Conservation (phyloP, 2,113 vertebrate genomes). For the Chrysemys picta region DNA sequence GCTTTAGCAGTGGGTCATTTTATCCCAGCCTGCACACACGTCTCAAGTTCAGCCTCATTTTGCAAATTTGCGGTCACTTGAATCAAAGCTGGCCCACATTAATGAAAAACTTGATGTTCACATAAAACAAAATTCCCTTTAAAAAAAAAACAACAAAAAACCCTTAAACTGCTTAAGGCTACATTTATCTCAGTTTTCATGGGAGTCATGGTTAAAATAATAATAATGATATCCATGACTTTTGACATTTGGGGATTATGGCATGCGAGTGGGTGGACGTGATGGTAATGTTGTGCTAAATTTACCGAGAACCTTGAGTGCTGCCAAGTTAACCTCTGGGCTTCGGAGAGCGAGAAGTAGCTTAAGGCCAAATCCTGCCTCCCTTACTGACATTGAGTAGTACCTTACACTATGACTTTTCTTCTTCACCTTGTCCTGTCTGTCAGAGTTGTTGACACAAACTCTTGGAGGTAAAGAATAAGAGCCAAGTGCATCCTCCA, state of each 20-base stretch:
- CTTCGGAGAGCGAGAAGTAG: neutral
- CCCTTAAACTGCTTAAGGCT: neutral
- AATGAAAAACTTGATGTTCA: neutral
- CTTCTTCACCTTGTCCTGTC: too few relatives aligned
- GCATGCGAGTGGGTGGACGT: neutral
- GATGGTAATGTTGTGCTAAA: neutral
- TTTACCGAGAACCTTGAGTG: neutral
- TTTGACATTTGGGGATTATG: neutral
- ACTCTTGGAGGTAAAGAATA: too few relatives aligned
- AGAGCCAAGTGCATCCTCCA: too few relatives aligned
- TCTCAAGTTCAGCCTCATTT: neutral
- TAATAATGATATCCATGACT: neutral
- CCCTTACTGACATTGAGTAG: neutral
- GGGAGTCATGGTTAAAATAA: neutral
- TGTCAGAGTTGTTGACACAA: too few relatives aligned
- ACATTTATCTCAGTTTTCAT: neutral
- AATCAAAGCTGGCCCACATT: neutral
- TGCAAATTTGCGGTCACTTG: accelerated
- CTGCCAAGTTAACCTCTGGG: neutral
- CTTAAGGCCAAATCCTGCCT: neutral
- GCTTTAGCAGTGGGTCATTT: neutral
- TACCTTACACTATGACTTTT: too few relatives aligned
- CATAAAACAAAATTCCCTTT: accelerated
- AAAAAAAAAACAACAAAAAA: neutral
- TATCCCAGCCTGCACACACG: constrained; percentile 5